Conservation (phyloP, 2,888 invertebrate genomes). For the Yponomeuta evonymella region DNA sequence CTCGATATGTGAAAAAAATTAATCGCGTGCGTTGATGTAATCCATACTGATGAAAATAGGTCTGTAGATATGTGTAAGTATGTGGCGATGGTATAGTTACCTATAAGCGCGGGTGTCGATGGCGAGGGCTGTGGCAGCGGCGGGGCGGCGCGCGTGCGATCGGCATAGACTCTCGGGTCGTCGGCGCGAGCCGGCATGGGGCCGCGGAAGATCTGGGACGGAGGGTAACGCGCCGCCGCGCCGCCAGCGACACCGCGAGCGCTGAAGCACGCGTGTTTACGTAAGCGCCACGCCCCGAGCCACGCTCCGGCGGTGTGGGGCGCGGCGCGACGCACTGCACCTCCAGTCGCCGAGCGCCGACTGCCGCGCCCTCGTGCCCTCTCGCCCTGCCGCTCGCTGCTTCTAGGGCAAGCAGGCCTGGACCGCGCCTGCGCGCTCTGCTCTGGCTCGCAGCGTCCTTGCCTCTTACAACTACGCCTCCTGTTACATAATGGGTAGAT, state of each 20-base stretch:
- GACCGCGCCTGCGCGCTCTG: constrained; percentile 53
- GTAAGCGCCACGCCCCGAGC: constrained; percentile 77
- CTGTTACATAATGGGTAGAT: constrained; percentile 58
- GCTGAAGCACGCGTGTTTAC: constrained; percentile 68
- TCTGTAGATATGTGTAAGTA: background rate
- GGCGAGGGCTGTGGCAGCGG: constrained; percentile 61
- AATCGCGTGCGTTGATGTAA: background rate
- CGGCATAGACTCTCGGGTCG: constrained; percentile 53
- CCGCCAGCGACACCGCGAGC: constrained; percentile 51
- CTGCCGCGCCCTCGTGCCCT: constrained; percentile 40
- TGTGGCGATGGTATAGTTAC: constrained; percentile 31
- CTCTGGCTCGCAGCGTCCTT: constrained; percentile 16
- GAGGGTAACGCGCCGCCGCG: constrained; percentile 65
- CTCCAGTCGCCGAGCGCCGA: constrained; percentile 71
- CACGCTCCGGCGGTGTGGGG: constrained; percentile 70
- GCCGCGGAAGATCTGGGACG: constrained; percentile 56
- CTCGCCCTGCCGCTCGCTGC: background rate
- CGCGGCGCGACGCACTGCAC: constrained; percentile 68
- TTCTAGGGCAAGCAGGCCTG: constrained; percentile 30
- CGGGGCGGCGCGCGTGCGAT: constrained; percentile 59
- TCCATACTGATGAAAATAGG: constrained; percentile 16
- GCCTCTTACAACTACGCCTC: constrained; percentile 48
- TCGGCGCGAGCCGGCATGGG: constrained; percentile 61
- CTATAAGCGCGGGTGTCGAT: constrained; percentile 67
- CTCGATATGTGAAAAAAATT: no score